Conservation (phyloP, 2,113 vertebrate genomes). For the Mustela nigripes region DNA sequence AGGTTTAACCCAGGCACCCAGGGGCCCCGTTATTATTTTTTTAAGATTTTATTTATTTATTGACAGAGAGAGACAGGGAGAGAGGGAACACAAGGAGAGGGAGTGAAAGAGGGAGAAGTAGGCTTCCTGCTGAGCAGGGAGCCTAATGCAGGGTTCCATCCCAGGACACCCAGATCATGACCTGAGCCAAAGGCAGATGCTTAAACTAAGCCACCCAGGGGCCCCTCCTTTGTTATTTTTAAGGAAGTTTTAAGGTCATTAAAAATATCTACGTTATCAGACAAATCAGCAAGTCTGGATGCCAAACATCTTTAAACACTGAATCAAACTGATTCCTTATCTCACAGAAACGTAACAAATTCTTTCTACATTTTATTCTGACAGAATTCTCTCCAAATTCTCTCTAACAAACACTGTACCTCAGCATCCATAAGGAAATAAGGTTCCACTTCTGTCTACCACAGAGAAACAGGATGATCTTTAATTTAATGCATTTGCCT, state of each 20-base stretch:
- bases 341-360: neutral
- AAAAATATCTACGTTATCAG: neutral
- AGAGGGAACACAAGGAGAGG: too few species aligned
- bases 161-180: too few species aligned
- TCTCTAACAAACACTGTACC: neutral
- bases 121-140: too few species aligned
- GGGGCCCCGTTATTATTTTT: too few species aligned
- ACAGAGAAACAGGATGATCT: neutral
- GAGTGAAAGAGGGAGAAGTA: too few species aligned
- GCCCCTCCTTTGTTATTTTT: neutral
- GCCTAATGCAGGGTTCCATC: too few species aligned
- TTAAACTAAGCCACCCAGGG: too few species aligned
- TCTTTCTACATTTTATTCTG: constrained; percentile 2
- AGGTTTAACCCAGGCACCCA: too few species aligned
- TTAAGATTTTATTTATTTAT: too few species aligned
- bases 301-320: neutral
- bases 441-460: neutral
- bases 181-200: too few species aligned
- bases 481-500: constrained; percentile 2
- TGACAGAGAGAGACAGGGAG: too few species aligned
- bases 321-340: constrained; percentile 14
- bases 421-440: neutral
- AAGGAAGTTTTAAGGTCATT: constrained; percentile 22
- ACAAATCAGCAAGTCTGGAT: neutral
- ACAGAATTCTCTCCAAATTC: constrained; percentile 8